Conservation (phyloP, 2,888 invertebrate species). For the Leptinotarsa tumamoca region DNA sequence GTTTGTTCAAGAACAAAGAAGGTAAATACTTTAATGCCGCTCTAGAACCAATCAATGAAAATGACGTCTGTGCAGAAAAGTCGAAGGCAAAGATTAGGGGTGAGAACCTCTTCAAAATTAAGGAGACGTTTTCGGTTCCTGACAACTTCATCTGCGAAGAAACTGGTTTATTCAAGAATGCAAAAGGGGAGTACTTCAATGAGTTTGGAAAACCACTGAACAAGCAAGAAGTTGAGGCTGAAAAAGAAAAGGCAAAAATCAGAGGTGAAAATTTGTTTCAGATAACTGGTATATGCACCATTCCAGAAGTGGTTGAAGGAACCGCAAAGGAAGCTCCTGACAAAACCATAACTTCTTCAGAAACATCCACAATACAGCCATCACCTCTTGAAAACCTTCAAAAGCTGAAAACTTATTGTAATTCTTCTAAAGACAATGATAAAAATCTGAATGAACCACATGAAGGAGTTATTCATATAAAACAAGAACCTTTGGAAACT, state of each 20-base stretch:
- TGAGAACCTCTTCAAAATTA: slow-evolving; percentile 16
- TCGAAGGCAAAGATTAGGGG: neutral
- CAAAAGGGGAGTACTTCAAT: slow-evolving; percentile 27
- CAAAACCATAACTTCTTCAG: neutral
- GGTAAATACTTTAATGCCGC: slow-evolving; percentile 29
- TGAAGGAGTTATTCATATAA: slow-evolving; percentile 19
- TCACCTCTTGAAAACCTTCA: neutral
- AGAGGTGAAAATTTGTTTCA: slow-evolving; percentile 24
- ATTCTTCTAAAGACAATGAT: neutral
- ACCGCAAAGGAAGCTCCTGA: neutral
- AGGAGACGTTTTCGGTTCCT: neutral
- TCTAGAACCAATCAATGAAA: slow-evolving; percentile 10
- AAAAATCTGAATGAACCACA: neutral
- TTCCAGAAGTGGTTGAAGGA: slow-evolving; percentile 19
- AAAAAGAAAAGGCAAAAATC: slow-evolving; percentile 24
- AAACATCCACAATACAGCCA: neutral
- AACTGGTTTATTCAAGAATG: slow-evolving; percentile 25
- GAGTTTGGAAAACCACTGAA: slow-evolving; percentile 22
- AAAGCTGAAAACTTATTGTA: neutral
- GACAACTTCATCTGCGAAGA: slow-evolving; percentile 27
- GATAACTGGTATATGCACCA: slow-evolving; percentile 30
- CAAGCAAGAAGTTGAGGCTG: slow-evolving; percentile 30
- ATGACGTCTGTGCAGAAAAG: slow-evolving; percentile 6
- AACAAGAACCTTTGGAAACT: slow-evolving; percentile 37
- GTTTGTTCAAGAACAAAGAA: slow-evolving; percentile 30